These are phyloP conservation scores for Aspiorhynchus laticeps DNA, from an alignment of 2,113 vertebrate species.

Conservation along the genomic window DNA sequence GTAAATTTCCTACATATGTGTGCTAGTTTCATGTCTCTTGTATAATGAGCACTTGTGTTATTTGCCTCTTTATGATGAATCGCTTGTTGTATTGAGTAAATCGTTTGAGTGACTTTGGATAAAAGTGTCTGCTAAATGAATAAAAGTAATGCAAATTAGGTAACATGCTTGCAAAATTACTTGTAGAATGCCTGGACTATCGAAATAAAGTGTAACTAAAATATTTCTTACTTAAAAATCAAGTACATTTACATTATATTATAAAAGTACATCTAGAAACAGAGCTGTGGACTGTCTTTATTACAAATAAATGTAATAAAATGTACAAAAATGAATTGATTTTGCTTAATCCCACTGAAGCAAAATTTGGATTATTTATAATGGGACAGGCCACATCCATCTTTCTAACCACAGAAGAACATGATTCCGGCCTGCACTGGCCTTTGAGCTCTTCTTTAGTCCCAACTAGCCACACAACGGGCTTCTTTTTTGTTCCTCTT, in stretches of 20 bases:
- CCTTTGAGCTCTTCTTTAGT: slow-evolving; percentile 14
- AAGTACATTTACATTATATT: no score
- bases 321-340: not conserved
- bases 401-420: not conserved
- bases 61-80: no score
- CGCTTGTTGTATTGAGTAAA: no score
- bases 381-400: not conserved
- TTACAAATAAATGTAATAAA: not conserved
- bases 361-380: not conserved
- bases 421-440: not conserved
- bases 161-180: no score
- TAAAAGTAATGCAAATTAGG: no score
- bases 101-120: no score
- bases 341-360: not conserved
- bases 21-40: no score
- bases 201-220: not conserved
- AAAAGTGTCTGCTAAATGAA: no score
- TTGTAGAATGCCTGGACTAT: not conserved
- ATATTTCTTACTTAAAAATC: not conserved
- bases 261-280: not conserved
- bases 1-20: no score
- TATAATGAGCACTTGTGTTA: no score
- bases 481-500: not conserved
- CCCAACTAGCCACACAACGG: slow-evolving; percentile 5
- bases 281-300: not conserved